Conservation (phyloP, 1,140 invertebrate genomes). For the Marisa cornuarietis region DNA sequence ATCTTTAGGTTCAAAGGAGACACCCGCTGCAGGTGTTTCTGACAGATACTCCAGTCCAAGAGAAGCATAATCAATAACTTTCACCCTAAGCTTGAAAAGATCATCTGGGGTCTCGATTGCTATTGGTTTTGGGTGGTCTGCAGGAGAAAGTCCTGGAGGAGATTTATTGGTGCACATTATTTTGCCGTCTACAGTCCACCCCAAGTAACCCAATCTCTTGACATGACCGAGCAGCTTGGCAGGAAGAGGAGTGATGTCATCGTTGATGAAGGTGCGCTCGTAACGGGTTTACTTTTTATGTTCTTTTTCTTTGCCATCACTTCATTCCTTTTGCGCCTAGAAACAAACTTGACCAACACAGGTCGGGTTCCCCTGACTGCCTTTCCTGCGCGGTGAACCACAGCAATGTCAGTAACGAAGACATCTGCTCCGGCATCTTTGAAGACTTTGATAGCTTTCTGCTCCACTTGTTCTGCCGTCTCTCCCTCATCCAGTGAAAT, state of each 20-base stretch:
- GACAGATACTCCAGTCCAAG: no score
- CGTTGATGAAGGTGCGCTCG: not conserved
- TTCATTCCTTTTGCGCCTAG: not conserved
- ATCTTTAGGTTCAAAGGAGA: no score
- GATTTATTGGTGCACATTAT: no score
- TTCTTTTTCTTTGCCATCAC: slow-evolving; percentile 8
- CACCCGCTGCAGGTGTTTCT: no score
- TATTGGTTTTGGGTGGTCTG: no score
- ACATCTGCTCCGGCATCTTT: not conserved
- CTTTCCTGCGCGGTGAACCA: not conserved
- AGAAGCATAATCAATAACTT: no score
- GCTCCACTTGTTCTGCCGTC: not conserved
- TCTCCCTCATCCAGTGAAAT: not conserved
- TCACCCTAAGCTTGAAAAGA: no score
- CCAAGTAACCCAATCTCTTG: not conserved
- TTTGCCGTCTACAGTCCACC: no score
- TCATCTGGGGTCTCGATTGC: no score
- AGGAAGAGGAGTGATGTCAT: not conserved
- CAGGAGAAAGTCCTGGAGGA: no score
- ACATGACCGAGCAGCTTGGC: not conserved
- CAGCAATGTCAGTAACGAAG: not conserved
- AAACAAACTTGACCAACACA: not conserved
- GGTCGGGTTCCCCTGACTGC: not conserved
- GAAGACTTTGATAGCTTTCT: not conserved
- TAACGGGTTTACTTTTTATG: not conserved